A percentile compares a stretch with the other conserved stretches of the same genome.
Conservation (phyloP, 2,888 invertebrate species). For the Drosophila mercatorum region DNA sequence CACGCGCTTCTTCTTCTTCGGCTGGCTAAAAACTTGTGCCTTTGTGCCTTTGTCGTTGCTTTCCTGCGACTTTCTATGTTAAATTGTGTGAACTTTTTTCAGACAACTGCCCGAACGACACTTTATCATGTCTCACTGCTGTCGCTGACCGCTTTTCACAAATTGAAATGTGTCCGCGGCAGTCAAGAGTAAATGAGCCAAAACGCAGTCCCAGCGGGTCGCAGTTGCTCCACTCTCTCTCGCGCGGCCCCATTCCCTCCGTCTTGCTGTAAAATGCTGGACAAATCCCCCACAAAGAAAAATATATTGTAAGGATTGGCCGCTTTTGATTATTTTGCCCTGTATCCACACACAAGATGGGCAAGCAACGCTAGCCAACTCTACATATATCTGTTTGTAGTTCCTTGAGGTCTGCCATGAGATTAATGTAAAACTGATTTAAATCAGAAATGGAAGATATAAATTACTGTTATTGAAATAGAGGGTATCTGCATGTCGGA, state of each 20-base stretch:
- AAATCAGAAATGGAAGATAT: not conserved
- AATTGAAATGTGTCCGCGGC: conserved; percentile 75
- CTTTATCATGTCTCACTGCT: conserved; percentile 71
- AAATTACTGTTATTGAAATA: not conserved
- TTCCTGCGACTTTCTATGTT: conserved; percentile 41
- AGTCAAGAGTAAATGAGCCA: conserved; percentile 76
- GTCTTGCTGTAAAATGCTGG: conserved; percentile 28
- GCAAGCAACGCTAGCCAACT: not conserved
- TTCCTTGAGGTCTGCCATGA: not conserved
- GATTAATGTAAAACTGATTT: not conserved
- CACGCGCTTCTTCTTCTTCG: conserved; percentile 47
- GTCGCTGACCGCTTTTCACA: conserved; percentile 65
- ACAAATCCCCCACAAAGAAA: conserved; percentile 22
- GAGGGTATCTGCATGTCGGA: not conserved
- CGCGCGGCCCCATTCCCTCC: not conserved
- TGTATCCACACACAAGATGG: not conserved
- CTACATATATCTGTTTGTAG: too few relatives aligned
- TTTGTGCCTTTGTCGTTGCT: conserved; percentile 50
- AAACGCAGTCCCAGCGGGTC: conserved; percentile 58
- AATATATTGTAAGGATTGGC: conserved; percentile 23
- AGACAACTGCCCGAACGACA: conserved; percentile 52
- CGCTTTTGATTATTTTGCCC: conserved; percentile 40
- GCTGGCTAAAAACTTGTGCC: conserved; percentile 55
- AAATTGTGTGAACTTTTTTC: conserved; percentile 60
- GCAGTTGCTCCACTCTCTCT: not conserved